These are phyloP conservation scores for Agelaius tricolor DNA, from an alignment of 2,113 vertebrate species.

Conservation along the genomic window DNA sequence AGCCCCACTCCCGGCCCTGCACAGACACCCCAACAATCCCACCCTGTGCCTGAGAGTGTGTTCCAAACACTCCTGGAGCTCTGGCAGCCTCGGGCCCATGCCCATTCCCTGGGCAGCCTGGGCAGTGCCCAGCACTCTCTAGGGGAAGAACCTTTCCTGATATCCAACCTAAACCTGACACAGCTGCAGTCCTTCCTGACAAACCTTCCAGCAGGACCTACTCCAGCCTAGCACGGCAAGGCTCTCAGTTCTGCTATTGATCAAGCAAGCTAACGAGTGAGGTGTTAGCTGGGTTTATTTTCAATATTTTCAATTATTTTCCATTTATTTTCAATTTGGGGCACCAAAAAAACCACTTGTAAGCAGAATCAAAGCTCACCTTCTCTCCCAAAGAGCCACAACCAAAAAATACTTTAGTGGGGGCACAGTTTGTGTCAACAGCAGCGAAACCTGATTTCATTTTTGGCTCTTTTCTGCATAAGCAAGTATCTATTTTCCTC, in stretches of 20 bases:
- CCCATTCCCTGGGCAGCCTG: neutral
- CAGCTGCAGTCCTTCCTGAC: neutral
- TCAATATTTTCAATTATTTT: neutral
- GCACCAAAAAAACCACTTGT: neutral
- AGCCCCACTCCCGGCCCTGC: neutral
- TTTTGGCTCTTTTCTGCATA: neutral
- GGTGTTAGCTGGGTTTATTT: conserved; percentile 18
- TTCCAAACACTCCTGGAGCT: neutral
- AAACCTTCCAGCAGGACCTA: neutral
- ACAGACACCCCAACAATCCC: neutral
- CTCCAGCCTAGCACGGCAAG: neutral
- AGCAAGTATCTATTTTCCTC: neutral
- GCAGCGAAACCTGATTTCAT: neutral
- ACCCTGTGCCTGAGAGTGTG: rapidly evolving
- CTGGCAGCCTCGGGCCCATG: rapidly evolving
- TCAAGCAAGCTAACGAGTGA: neutral
- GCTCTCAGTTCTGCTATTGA: conserved; percentile 4
- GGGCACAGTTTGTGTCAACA: neutral
- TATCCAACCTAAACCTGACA: neutral
- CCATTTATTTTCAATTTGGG: too few relatives aligned
- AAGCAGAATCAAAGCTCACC: neutral
- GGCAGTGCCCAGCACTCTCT: neutral
- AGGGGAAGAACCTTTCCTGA: neutral
- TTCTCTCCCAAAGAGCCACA: neutral
- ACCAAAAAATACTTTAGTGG: neutral